A percentile compares a stretch with the other conserved stretches of the same genome.
Conservation (phyloP, 2,113 vertebrate genomes). For the Onychostruthus taczanowskii region DNA sequence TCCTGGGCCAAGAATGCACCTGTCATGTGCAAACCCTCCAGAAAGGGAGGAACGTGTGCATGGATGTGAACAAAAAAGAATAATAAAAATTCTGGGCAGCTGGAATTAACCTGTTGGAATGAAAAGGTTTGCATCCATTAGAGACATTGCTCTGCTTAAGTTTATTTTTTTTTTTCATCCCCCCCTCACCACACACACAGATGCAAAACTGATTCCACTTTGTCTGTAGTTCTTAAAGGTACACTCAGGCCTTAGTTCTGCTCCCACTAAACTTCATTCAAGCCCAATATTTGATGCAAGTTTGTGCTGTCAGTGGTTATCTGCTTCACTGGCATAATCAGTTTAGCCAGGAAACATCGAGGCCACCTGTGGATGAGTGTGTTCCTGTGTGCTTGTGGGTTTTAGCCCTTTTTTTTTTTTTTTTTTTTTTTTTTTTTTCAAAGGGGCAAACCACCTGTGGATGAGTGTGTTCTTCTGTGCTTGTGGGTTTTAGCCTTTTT, state of each 20-base stretch:
- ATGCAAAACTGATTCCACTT: background rate
- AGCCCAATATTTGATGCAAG: background rate
- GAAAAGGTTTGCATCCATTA: background rate
- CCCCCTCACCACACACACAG: rapidly evolving
- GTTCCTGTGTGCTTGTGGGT: background rate
- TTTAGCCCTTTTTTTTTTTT: background rate
- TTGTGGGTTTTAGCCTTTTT: background rate
- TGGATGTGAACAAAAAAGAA: background rate
- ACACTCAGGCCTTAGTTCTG: background rate
- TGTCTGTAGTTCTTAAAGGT: background rate
- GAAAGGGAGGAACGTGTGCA: background rate
- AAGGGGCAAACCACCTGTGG: too few species aligned
- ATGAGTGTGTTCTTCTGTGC: background rate
- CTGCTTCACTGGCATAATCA: background rate
- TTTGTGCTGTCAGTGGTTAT: background rate
- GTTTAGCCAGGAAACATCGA: background rate
- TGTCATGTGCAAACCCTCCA: background rate
- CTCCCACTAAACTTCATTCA: background rate
- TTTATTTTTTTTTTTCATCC: background rate
- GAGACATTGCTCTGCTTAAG: background rate
- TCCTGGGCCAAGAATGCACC: conserved; percentile 17
- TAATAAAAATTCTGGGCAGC: background rate
- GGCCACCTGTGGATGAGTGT: background rate
- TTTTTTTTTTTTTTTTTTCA: background rate
- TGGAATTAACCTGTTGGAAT: background rate